These are phyloP conservation scores for Pantherophis guttatus DNA, from an alignment of 2,113 vertebrate species.

Conservation along the genomic window DNA sequence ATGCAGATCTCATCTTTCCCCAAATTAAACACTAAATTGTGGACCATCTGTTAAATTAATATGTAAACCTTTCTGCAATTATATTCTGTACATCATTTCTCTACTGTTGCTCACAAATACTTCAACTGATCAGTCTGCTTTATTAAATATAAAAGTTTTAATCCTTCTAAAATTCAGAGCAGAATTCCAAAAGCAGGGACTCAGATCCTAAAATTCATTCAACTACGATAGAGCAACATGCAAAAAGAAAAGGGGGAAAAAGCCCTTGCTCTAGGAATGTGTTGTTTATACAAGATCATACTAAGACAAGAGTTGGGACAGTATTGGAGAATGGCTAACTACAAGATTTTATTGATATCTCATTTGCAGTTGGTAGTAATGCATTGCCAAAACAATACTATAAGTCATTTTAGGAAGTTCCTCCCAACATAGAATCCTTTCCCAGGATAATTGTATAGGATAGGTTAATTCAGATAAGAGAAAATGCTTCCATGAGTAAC, in stretches of 20 bases:
- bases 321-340: not conserved
- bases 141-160: not conserved
- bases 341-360: not conserved
- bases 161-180: not conserved
- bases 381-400: not conserved
- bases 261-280: not conserved
- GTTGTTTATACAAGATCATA: not conserved
- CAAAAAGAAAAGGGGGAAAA: not conserved
- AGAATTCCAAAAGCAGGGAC: not conserved
- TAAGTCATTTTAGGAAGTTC: not conserved
- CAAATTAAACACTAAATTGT: not conserved
- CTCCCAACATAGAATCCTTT: not conserved
- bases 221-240: not conserved
- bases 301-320: not conserved
- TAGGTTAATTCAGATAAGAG: not conserved
- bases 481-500: not conserved
- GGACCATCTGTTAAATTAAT: not conserved
- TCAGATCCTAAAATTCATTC: not conserved
- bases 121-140: not conserved
- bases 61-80: not conserved
- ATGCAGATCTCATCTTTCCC: not conserved
- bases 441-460: not conserved
- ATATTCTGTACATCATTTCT: not conserved
- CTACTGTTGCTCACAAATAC: not conserved
- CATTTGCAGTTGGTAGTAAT: not conserved